Conservation (phyloP, 2,888 invertebrate genomes). For the Drosophila sordidula region DNA sequence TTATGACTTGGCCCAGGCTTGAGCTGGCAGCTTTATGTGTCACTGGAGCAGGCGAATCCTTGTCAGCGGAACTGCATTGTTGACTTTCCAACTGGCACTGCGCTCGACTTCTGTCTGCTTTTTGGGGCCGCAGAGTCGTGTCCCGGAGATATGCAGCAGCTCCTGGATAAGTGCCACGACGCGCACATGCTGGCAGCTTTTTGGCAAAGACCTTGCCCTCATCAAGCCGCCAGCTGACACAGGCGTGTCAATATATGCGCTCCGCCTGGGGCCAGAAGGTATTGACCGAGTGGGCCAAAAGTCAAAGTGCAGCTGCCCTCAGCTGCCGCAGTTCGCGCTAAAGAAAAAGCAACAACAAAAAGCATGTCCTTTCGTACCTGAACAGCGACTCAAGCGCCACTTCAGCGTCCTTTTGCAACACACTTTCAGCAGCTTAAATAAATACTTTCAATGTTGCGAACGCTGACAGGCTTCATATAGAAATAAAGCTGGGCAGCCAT, state of each 20-base stretch:
- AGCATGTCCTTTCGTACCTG: slow-evolving; percentile 4
- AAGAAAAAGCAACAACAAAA: slow-evolving; percentile 4
- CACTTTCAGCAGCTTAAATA: slow-evolving; percentile 26
- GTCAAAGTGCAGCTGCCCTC: slow-evolving; percentile 42
- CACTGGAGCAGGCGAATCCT: slow-evolving; percentile 42
- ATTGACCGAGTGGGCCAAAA: slow-evolving; percentile 40
- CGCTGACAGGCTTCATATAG: neutral
- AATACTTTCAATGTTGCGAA: slow-evolving; percentile 20
- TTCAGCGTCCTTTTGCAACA: slow-evolving; percentile 11
- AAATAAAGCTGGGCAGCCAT: neutral
- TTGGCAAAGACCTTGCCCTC: slow-evolving; percentile 66
- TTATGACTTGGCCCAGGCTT: slow-evolving; percentile 20
- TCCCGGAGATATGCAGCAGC: slow-evolving; percentile 14
- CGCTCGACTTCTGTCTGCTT: slow-evolving; percentile 38
- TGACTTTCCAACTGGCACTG: slow-evolving; percentile 57
- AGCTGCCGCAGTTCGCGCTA: neutral
- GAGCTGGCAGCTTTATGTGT: slow-evolving; percentile 15
- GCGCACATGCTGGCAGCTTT: slow-evolving; percentile 29
- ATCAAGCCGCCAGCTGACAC: slow-evolving; percentile 50
- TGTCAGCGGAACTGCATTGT: slow-evolving; percentile 43
- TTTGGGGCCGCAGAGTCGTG: neutral
- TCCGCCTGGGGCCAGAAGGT: slow-evolving; percentile 18
- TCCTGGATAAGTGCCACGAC: slow-evolving; percentile 8
- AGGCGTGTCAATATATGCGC: slow-evolving; percentile 48
- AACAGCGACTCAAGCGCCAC: neutral